phyloP scores from a whole-genome alignment of 2,888 invertebrate genomes.

The Strigamia maritima region DNA sequence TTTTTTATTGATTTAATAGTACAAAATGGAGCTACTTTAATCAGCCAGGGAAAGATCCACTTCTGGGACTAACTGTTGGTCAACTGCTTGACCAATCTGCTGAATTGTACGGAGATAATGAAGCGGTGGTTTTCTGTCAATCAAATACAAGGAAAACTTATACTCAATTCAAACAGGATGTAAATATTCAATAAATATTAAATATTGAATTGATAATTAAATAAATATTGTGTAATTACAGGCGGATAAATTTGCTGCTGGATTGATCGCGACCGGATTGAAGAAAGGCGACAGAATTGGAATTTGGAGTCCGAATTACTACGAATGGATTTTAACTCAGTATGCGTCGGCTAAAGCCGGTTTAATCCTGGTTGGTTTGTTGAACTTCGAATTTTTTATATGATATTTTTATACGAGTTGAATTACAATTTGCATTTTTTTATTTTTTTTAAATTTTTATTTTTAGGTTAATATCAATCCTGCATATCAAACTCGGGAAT shows the following conservation, averaged over 20 bases:
- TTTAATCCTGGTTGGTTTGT: constrained; percentile 61
- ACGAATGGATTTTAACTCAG: constrained; percentile 71
- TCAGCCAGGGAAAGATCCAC: constrained; percentile 51
- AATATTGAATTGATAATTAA: neutral
- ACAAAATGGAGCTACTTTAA: constrained; percentile 16
- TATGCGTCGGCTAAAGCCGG: constrained; percentile 71
- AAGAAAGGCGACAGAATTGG: constrained; percentile 70
- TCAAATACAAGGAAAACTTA: constrained; percentile 60
- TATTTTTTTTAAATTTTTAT: neutral
- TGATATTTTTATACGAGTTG: too few relatives aligned
- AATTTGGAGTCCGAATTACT: constrained; percentile 73
- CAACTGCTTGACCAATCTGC: constrained; percentile 59
- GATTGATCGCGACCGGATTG: constrained; percentile 67
- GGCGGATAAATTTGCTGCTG: constrained; percentile 69
- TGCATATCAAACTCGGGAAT: constrained; percentile 65
- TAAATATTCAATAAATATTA: constrained; percentile 38
- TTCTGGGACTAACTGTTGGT: constrained; percentile 60
- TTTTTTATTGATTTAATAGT: neutral
- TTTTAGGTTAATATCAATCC: constrained; percentile 75
- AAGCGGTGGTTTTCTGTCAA: constrained; percentile 60
- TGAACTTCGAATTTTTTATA: too few relatives aligned
- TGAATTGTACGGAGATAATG: constrained; percentile 58
- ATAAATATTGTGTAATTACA: constrained; percentile 51
- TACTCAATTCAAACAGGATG: constrained; percentile 55
- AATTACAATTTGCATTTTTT: neutral